Conservation (phyloP, 2,797 vertebrate species). For the Microctenopoma lineatum region DNA sequence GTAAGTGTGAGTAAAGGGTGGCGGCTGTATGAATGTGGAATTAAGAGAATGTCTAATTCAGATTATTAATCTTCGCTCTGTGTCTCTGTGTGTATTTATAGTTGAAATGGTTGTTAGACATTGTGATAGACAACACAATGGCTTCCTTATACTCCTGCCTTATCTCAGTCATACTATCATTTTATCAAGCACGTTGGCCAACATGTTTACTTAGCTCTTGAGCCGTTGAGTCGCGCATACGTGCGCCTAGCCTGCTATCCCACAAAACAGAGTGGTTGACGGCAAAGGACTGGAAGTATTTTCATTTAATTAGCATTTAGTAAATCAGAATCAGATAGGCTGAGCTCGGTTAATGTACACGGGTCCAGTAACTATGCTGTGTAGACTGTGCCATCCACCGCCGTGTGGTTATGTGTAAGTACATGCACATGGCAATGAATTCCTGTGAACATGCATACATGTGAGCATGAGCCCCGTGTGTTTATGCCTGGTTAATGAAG, state of each 20-base stretch:
- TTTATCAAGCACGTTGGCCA: constrained; percentile 42
- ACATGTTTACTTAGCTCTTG: constrained; percentile 45
- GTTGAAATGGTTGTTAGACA: constrained; percentile 26
- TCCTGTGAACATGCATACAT: constrained; percentile 28
- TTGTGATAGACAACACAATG: constrained; percentile 45
- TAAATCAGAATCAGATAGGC: constrained; percentile 23
- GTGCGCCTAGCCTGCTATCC: constrained; percentile 14
- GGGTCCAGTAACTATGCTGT: constrained; percentile 28
- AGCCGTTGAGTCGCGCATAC: constrained; percentile 13
- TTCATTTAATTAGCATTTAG: constrained; percentile 32
- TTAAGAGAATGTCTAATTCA: not conserved
- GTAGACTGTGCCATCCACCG: constrained; percentile 19
- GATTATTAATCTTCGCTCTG: constrained; percentile 5
- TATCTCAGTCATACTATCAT: constrained; percentile 57
- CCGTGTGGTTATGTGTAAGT: constrained; percentile 17
- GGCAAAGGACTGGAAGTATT: constrained; percentile 26
- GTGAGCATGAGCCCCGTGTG: constrained; percentile 50
- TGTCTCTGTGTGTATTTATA: constrained; percentile 6
- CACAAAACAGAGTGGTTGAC: constrained; percentile 25
- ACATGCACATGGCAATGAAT: constrained; percentile 39
- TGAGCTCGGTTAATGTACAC: constrained; percentile 14
- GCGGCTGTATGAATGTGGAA: not conserved
- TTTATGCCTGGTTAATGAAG: constrained; percentile 68
- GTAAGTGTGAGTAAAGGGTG: not conserved
- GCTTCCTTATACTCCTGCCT: constrained; percentile 38